phyloP scores from a whole-genome alignment of 2,797 vertebrate species.

The Buceros bicornis region DNA sequence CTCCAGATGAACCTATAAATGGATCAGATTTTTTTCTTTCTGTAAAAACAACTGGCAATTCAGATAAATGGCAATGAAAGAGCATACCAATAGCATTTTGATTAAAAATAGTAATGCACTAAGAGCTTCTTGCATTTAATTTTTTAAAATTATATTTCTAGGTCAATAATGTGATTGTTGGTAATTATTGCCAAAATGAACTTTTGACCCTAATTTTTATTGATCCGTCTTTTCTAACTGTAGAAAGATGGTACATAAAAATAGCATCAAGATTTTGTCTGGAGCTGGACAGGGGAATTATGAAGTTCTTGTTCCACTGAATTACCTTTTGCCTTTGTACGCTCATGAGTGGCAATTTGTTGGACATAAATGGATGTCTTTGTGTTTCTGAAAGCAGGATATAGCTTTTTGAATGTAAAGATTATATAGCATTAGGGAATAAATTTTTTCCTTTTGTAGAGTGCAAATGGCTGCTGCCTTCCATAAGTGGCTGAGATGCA shows the following conservation, averaged over 20 bases:
- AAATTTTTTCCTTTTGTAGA: neutral
- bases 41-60: neutral
- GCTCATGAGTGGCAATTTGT: neutral
- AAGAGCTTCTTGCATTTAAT: neutral
- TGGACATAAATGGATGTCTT: neutral
- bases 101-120: neutral
- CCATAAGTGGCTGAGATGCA: fast-evolving
- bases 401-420: neutral
- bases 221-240: neutral
- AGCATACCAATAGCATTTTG: neutral
- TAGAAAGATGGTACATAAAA: neutral
- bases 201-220: neutral
- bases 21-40: neutral
- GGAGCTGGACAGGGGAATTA: neutral
- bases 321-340: neutral
- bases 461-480: neutral
- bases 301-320: neutral
- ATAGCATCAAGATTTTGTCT: neutral
- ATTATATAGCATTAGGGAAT: neutral
- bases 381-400: neutral
- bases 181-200: neutral
- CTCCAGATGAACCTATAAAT: neutral
- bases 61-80: neutral
- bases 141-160: neutral
- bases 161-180: neutral